These are phyloP conservation scores for Drosophila pruinosa DNA, from an alignment of 1,140 invertebrate genomes.

Conservation along the genomic window DNA sequence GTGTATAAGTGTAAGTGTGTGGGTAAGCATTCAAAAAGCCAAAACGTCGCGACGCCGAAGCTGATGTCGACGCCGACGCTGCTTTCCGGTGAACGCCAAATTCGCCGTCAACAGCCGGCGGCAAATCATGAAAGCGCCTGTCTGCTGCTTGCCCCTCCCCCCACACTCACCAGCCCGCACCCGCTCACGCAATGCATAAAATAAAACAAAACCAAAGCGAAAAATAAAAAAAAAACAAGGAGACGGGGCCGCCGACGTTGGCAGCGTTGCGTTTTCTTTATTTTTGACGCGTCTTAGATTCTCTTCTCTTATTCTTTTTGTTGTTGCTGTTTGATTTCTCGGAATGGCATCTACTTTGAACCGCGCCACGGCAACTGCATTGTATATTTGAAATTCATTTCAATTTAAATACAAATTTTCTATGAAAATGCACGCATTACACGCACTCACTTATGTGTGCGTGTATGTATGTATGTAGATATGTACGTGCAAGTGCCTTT, in stretches of 20 bases:
- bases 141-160: not conserved
- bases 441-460: slow-evolving; percentile 46
- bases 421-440: slow-evolving; percentile 79
- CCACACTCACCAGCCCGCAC: not conserved
- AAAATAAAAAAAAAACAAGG: slow-evolving; percentile 40
- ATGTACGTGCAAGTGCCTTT: slow-evolving; percentile 27
- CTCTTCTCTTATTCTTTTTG: slow-evolving; percentile 30
- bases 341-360: slow-evolving; percentile 79
- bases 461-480: not conserved
- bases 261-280: slow-evolving; percentile 57
- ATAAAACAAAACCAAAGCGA: slow-evolving; percentile 41
- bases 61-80: slow-evolving; percentile 34
- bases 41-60: slow-evolving; percentile 29
- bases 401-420: slow-evolving; percentile 81
- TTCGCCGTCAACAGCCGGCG: slow-evolving; percentile 58
- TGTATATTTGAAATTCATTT: slow-evolving; percentile 81
- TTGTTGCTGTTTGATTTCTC: slow-evolving; percentile 57
- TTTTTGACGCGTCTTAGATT: slow-evolving; percentile 80
- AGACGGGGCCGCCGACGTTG: slow-evolving; percentile 14
- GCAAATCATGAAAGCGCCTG: slow-evolving; percentile 74
- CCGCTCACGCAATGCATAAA: slow-evolving; percentile 28
- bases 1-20: not conserved
- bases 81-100: slow-evolving; percentile 65
- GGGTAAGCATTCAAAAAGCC: slow-evolving; percentile 45
- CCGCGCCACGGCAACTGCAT: slow-evolving; percentile 67